A percentile compares a stretch with the other conserved stretches of the same genome.
phyloP scores from a whole-genome alignment of 2,888 invertebrate genomes.

The Thereva unica region DNA sequence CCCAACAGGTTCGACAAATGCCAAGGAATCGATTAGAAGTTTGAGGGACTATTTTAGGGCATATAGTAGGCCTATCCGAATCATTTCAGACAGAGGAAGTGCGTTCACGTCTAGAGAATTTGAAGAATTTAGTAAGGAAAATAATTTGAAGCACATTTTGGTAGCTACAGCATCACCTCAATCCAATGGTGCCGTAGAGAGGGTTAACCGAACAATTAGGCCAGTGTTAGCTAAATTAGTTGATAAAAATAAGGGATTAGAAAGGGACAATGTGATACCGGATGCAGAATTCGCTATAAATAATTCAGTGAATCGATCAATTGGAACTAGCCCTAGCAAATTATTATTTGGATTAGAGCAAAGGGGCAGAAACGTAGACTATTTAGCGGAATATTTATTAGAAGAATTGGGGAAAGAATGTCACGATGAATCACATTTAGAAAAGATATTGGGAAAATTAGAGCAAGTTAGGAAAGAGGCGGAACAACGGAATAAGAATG shows the following conservation, averaged over 20 bases:
- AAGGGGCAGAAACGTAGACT: conserved; percentile 36
- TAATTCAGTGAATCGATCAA: conserved; percentile 45
- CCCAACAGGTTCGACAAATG: conserved; percentile 47
- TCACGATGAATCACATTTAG: too few species aligned
- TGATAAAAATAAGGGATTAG: conserved; percentile 5
- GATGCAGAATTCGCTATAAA: conserved; percentile 45
- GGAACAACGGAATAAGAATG: conserved; percentile 16
- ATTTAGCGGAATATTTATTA: not conserved
- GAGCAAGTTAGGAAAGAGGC: conserved; percentile 36
- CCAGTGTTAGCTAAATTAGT: conserved; percentile 34
- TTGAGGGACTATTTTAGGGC: conserved; percentile 42
- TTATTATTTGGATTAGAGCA: conserved; percentile 47
- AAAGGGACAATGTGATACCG: conserved; percentile 40
- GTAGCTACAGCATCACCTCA: conserved; percentile 31
- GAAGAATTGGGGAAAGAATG: too few species aligned
- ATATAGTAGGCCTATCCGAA: conserved; percentile 44
- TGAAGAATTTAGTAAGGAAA: conserved; percentile 6
- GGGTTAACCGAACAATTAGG: conserved; percentile 15
- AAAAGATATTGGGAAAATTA: too few species aligned
- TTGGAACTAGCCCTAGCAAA: conserved; percentile 45
- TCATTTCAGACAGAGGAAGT: conserved; percentile 54
- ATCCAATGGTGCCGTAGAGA: conserved; percentile 34
- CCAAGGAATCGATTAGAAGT: conserved; percentile 45
- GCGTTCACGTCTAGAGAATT: conserved; percentile 44
- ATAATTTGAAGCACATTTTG: conserved; percentile 33